Base-by-base conservation (phyloP, 2,797 vertebrate genomes). In the Meda fulgida region DNA sequence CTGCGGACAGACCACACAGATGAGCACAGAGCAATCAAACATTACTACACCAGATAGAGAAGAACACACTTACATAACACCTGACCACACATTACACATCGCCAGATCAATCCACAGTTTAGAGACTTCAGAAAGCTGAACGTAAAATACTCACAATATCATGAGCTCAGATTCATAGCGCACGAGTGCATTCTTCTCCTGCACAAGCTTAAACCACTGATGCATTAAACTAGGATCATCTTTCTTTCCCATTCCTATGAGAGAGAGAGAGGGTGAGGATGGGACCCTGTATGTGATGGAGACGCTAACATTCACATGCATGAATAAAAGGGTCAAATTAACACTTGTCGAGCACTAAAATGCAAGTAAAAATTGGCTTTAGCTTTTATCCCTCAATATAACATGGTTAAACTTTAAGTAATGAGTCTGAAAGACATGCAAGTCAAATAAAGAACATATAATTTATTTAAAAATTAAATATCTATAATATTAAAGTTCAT, bases 181-280 rank as follows among this genome's bases (percentile, higher is more conserved):
- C 87, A 98, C 96, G 90, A 99, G 92, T 34, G 95, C 93, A 0
- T 98, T 99, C 91, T 98, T 99, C 94, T 99, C 96, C 89, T 99
- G 98, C 72, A 99, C 97, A 92, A 99, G 89, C 83, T 96, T 96
- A 94, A 99, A 98, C 98, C 98, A 99, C 90, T 97, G 97, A 91
- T 97, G 97, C 98, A 99, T 99, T 91, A 99, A 95, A 84, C 94
- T 96, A 16, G 96, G 96, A 87, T 96, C 95, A 11, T 98, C 98
- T 89, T 97, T 96, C 91, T 95, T 96, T 43, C 97, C 96, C 93
- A 97, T 96, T 83, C 97, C 98, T 99, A 89, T 85, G 11, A 34
- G 78, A 82, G 2, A 85, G 36, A 82, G 26, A 69, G 51, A 7
- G 55, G 13, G 4, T 43, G 21, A 34, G 16, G 34, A 58, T 78